Evolutionary conservation across 2,888 invertebrate genomes (phyloP), one percentile per base, ranked within the genome.

Genomic region (Dryobotodes eremita): DNA sequence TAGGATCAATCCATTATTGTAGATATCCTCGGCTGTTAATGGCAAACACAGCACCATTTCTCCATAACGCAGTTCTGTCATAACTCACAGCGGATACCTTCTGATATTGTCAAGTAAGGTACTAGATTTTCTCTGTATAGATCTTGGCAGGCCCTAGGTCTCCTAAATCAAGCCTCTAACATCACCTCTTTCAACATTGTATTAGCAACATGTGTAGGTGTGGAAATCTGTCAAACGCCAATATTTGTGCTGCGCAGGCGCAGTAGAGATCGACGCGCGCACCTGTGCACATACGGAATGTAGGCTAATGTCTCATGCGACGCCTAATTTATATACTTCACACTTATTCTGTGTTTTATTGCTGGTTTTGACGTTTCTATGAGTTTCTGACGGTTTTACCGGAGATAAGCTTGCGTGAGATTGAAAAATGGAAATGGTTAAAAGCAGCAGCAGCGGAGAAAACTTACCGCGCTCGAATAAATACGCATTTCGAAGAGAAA

Each of bases 221-320:
- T 83, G 79, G 79, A 87, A 87, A 87, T 80, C 88, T 84, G 79
- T 77, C 81, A 82, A 79, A 77, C 74, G 79, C 48, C 69, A 74
- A 82, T 77, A 84, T 80, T 86, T 70, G 81, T 71, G 61, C 46
- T 79, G 46, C 75, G 82, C 79, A 61, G 72, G 61, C 77, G 79
- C 71, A 86, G 64, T 85, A 83, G 83, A 87, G 84, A 88, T 85
- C 85, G 83, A 79, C 79, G 77, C 80, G 78, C 83, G 70, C 89
- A 89, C 85, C 86, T 89, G 89, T 86, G 81, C 77, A 89, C 85
- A 87, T 82, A 88, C 64, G 79, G 81, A 79, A 88, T 86, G 77
- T 80, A 65, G 82, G 89, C 83, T 89, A 88, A 83, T 79, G 86
- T 82, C 71, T 82, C 80, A 77, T 81, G 82, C 70, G 70, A 80